Evolutionary conservation across 1,140 invertebrate genomes (phyloP), one percentile per base, ranked within the genome.

Genomic region (Tetraneura akinire): DNA sequence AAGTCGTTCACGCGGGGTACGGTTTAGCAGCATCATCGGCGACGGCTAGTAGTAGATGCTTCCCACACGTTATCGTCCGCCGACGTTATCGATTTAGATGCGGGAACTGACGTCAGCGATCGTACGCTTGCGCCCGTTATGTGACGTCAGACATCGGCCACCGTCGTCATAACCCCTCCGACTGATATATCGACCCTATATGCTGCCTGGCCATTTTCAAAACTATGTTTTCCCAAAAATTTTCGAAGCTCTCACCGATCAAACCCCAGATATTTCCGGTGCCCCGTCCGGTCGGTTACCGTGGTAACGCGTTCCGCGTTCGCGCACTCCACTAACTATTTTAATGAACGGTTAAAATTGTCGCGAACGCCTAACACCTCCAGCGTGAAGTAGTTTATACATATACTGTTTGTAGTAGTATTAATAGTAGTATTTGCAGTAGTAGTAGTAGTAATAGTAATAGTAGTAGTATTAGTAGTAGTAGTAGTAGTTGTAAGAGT

Each of bases 161-260:
- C 18, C n/a, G 42, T 73, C 21, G 96, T 98, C 98, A 89, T 8
- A 37, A 37, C 88, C 89, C 57, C 45, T 29, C 14, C 73, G 23
- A 23, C 16, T 21, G 42, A 51, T 26, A 32, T 47, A 51, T 66
- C 57, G 64, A 37, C 49, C 37, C 45, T 18, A 18, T 18, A 18
- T 10, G 21, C 10, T 3, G 13, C 64, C 57, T 37, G 8, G 26
- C 9, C 11, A 42, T 53, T 68, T 68, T 47, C 45, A 9, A 71
- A 49, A 51, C 26, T 23, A 18, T 51, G 49, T 71, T 71, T 37
- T 8, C 32, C 45, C 47, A 0, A 70, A 70, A 66, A 51, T 29
- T 68, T 23, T 8, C 42, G n/a, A 9, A 6, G n/a, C n/a, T 68
- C 21, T 42, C 32, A 23, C 60, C 53, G 49, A 49, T 42, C 32